Conservation (phyloP, 2,797 vertebrate genomes). For the Arvicola amphibius region DNA sequence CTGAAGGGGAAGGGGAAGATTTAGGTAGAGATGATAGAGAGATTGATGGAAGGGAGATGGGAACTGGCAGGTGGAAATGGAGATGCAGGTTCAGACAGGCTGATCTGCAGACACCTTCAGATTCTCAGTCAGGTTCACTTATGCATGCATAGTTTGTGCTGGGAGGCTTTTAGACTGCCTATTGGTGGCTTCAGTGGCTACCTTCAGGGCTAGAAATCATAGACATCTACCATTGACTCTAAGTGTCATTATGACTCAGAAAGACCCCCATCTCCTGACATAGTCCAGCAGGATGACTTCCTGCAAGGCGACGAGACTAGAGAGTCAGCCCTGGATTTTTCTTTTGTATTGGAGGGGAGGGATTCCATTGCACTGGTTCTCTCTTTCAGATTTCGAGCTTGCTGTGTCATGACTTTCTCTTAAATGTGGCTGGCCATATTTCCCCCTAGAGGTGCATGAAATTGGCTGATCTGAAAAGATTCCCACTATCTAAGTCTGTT, state of each 20-base stretch:
- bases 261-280: background rate
- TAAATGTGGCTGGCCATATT: background rate
- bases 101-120: background rate
- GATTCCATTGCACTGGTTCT: background rate
- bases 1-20: background rate
- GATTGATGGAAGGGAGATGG: background rate
- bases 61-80: background rate
- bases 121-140: background rate
- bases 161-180: slow-evolving; percentile 17
- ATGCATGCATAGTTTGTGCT: background rate
- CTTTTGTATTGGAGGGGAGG: background rate
- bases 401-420: background rate
- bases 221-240: background rate
- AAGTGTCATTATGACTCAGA: background rate
- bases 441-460: background rate
- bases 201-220: slow-evolving; percentile 25
- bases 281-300: background rate
- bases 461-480: background rate
- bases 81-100: background rate
- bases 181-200: background rate
- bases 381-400: background rate
- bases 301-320: background rate
- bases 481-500: background rate
- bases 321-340: background rate
- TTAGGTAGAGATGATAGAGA: background rate